Conservation (phyloP, 23 tunicate genomes). For the Aplidium turbinatum region DNA sequence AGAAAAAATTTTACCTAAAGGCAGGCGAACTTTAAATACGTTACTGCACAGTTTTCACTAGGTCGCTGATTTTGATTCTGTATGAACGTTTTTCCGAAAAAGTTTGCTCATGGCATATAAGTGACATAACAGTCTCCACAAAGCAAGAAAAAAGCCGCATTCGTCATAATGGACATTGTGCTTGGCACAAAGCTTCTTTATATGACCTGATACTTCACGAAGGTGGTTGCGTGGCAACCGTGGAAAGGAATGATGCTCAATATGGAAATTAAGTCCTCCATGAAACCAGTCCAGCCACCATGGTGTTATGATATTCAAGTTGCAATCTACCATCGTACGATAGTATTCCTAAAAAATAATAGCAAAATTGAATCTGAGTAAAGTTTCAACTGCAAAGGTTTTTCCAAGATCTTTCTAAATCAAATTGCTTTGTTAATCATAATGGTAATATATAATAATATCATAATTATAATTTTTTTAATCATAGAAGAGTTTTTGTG, state of each 20-base stretch:
- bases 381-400: too few relatives aligned
- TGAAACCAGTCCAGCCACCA: conserved; percentile 95
- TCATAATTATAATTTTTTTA: too few relatives aligned
- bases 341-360: conserved; percentile 60
- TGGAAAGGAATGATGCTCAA: conserved; percentile 91
- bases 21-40: not conserved
- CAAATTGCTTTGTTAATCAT: too few relatives aligned
- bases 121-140: conserved; percentile 46
- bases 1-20: not conserved
- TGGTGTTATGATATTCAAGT: conserved; percentile 74
- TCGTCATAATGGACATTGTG: conserved; percentile 74
- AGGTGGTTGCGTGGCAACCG: conserved; percentile 76
- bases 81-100: not conserved
- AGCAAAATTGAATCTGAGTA: too few relatives aligned
- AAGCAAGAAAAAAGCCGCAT: conserved; percentile 47
- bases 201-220: conserved; percentile 60
- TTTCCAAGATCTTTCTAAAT: too few relatives aligned
- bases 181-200: conserved; percentile 57
- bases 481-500: too few relatives aligned
- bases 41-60: too few relatives aligned
- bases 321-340: conserved; percentile 76
- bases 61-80: not conserved
- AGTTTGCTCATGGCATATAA: conserved; percentile 36
- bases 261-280: conserved; percentile 89
- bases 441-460: too few relatives aligned